Conservation (phyloP, 2,888 invertebrate species). For the Cheilosia urbana region DNA sequence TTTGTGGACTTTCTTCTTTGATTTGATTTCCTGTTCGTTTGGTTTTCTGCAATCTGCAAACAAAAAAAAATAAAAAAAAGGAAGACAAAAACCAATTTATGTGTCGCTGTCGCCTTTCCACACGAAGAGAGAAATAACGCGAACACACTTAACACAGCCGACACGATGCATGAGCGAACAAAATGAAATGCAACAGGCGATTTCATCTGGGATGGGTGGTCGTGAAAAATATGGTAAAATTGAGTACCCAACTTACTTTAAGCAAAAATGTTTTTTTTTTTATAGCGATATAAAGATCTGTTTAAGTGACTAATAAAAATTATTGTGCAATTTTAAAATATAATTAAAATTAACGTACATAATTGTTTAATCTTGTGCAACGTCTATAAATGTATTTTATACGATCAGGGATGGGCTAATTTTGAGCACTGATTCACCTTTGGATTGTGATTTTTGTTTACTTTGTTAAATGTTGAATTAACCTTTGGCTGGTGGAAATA, state of each 20-base stretch:
- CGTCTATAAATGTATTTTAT: background rate
- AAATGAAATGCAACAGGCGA: conserved; percentile 72
- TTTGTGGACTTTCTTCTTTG: conserved; percentile 48
- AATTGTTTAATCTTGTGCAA: conserved; percentile 21
- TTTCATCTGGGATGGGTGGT: conserved; percentile 14
- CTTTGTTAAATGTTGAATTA: too few species aligned
- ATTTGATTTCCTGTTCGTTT: conserved; percentile 55
- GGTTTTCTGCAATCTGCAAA: conserved; percentile 20
- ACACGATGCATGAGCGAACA: conserved; percentile 28
- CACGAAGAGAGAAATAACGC: conserved; percentile 15
- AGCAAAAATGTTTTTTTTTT: conserved; percentile 28
- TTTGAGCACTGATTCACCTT: background rate
- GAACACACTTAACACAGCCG: conserved; percentile 15
- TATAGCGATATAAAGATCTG: conserved; percentile 29
- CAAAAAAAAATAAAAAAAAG: background rate
- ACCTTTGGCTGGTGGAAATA: too few species aligned
- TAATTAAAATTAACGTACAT: conserved; percentile 4
- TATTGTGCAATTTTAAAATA: conserved; percentile 31
- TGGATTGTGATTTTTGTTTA: background rate
- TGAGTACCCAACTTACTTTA: conserved; percentile 2
- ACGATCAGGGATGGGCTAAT: background rate
- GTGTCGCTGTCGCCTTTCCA: conserved; percentile 35
- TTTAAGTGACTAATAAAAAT: conserved; percentile 47
- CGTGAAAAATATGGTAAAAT: background rate
- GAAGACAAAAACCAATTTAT: conserved; percentile 2